Conservation (phyloP, 2,797 vertebrate genomes). For the Micropoecilia bifurca region DNA sequence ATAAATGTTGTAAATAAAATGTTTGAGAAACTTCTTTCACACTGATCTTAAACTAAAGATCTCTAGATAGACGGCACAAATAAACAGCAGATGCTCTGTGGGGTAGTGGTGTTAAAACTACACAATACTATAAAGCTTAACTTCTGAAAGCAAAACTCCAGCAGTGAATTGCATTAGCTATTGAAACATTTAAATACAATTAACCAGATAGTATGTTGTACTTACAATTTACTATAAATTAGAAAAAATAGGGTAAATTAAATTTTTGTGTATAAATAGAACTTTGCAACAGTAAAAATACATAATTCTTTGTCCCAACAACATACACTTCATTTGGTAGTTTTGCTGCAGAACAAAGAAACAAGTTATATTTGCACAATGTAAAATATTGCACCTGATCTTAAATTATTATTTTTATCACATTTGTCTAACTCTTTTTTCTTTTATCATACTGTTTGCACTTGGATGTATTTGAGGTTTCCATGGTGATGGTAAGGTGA, state of each 20-base stretch:
- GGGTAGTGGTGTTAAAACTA: neutral
- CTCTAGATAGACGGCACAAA: neutral
- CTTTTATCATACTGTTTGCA: neutral
- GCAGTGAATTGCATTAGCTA: neutral
- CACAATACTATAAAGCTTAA: neutral
- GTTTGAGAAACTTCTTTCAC: neutral
- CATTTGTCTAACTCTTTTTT: neutral
- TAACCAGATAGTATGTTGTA: neutral
- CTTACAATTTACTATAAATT: neutral
- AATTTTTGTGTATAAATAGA: too few species aligned
- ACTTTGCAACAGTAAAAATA: too few species aligned
- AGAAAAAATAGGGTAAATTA: too few species aligned
- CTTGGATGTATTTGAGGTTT: slow-evolving; percentile 11
- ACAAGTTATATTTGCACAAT: neutral
- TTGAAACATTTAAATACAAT: neutral
- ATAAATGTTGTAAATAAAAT: neutral
- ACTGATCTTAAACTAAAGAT: neutral
- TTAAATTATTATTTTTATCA: neutral
- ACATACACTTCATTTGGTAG: neutral
- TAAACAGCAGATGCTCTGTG: neutral
- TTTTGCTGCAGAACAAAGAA: neutral
- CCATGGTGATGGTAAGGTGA: neutral
- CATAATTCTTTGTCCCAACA: neutral
- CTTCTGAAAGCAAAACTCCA: neutral
- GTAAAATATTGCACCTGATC: neutral